Evolutionary conservation across 2,113 vertebrate genomes (phyloP), one percentile per base, ranked within the genome.

Genomic region (Paracanthobrama guichenoti): DNA sequence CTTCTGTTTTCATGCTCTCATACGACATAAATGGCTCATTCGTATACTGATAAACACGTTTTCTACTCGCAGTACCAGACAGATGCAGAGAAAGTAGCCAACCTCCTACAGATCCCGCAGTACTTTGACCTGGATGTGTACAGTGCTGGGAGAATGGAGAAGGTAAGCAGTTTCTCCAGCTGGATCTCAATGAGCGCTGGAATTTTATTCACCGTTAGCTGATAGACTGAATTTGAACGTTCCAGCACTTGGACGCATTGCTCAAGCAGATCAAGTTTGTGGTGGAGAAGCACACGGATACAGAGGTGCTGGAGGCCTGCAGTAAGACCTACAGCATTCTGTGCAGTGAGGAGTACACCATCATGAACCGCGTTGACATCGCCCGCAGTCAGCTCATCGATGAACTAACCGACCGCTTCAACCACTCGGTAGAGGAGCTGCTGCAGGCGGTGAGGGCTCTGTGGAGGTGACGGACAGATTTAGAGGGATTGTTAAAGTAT

Each of bases 241-340:
- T 74, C 18, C 89, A 97, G 96, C 98, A 99, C 93, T 92, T 99
- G 89, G 98, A 99, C 85, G 96, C 95, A 84, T 90, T 99, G 90
- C 93, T 99, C 90, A 99, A 99, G 90, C 98, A 99, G 91, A 98
- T 98, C 60, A 96, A 97, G 60, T 96, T 98, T 88, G 98, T 99
- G 89, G 98, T 99, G 93, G 98, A 99, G 88, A 99, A 99, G 91
- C 98, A 99, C 11, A 97, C 97, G 16, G 98, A 99, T 85, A 93
- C 93, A 1, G 98, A 99, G 86, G 98, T 99, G 83, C 93, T 99
- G 0, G 98, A 99, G 93, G 97, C 97, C 85, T 99, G 97, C 94
- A 99, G 98, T 89, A 98, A 98, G 93, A 99, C 97, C 53, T 99
- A 98, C 90, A 99, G 97, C 93, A 98, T 99, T 86, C 95, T 99